Evolutionary conservation across 2,888 invertebrate genomes (phyloP).

Genomic region (Clusia tigrina): DNA sequence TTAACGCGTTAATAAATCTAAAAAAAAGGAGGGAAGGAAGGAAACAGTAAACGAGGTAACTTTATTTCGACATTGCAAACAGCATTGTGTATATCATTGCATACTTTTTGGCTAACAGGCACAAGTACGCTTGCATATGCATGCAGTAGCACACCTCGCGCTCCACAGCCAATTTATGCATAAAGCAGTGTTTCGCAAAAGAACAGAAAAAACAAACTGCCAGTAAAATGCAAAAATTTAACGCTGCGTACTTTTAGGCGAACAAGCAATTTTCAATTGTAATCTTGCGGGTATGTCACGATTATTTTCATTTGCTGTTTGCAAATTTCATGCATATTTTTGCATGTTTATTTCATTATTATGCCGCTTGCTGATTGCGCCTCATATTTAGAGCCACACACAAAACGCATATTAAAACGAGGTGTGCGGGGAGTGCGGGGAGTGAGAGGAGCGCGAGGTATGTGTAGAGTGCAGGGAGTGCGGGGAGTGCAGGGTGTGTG

Average conservation of each 20-base stretch:
- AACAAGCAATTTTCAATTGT: conserved; percentile 7
- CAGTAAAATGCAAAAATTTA: neutral
- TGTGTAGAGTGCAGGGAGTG: too few species aligned
- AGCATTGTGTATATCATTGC: neutral
- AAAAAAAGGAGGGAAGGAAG: neutral
- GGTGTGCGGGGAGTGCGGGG: too few species aligned
- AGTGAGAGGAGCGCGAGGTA: too few species aligned
- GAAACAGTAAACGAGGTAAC: neutral
- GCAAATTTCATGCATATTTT: neutral
- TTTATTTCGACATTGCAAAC: neutral
- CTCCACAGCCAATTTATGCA: neutral
- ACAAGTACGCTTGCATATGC: neutral
- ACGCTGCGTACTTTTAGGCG: neutral
- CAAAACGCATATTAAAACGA: too few species aligned
- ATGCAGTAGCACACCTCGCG: neutral
- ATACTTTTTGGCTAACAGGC: neutral
- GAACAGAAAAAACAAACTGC: too few species aligned
- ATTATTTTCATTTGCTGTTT: neutral
- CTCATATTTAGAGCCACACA: too few species aligned
- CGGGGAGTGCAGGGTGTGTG: too few species aligned
- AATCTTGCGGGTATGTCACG: neutral
- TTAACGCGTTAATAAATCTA: neutral
- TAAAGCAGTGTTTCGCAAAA: neutral
- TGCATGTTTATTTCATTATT: neutral
- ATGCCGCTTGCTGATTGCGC: neutral